Percentiles rank a stretch among this genome's conserved stretches.
Conservation (phyloP, 2,113 vertebrate species). For the Barbus barbus region DNA sequence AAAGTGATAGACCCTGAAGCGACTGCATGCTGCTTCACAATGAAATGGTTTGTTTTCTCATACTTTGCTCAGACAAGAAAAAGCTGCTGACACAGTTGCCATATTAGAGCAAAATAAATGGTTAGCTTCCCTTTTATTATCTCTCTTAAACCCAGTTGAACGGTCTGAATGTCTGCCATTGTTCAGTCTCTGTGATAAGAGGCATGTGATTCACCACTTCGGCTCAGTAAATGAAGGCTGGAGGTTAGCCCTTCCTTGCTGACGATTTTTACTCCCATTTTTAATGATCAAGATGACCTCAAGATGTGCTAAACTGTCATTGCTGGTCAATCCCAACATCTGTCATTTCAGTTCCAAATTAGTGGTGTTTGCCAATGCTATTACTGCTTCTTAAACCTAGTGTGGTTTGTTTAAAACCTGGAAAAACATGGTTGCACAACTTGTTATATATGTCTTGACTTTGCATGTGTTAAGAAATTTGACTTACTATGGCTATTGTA, state of each 20-base stretch:
- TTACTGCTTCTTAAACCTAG: background rate
- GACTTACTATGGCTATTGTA: background rate
- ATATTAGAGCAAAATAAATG: conserved; percentile 45
- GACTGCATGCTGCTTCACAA: background rate
- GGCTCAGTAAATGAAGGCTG: conserved; percentile 50
- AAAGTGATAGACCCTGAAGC: conserved; percentile 38
- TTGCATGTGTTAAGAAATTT: background rate
- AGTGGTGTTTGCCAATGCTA: background rate
- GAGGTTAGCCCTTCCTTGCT: conserved; percentile 38
- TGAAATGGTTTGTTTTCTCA: conserved; percentile 36
- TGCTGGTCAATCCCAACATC: conserved; percentile 15
- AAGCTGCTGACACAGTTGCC: conserved; percentile 41
- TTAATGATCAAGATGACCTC: conserved; percentile 58
- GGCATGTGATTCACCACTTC: conserved; percentile 35
- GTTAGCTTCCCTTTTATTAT: conserved; percentile 33
- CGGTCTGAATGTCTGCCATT: conserved; percentile 26
- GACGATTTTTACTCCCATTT: conserved; percentile 44
- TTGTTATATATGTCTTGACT: background rate
- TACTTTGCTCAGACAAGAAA: no score
- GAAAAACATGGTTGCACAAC: background rate
- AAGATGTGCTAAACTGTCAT: conserved; percentile 41
- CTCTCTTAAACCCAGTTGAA: conserved; percentile 21
- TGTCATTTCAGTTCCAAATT: background rate
- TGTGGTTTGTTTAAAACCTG: background rate
- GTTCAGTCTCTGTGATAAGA: conserved; percentile 35